Evolutionary conservation across 2,888 invertebrate species (phyloP), one percentile per base, ranked within the genome.

Genomic region (Erebia ligea): DNA sequence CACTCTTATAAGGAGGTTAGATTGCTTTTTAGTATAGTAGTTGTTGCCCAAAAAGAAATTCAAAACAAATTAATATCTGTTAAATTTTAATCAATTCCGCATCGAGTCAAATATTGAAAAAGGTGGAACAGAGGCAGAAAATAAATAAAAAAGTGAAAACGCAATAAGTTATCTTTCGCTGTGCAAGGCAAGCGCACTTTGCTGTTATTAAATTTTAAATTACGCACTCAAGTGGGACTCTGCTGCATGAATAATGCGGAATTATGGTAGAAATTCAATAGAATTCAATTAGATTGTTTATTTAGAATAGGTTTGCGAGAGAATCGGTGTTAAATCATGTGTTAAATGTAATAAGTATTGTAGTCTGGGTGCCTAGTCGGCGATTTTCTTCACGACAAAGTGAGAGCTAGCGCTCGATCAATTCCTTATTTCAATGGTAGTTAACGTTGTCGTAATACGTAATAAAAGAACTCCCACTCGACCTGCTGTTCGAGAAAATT

Each of bases 161-260:
- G 74, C 74, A 74, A 74, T 74, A 74, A 74, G 70, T 74, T 72
- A 74, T 74, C 74, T 74, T 74, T 72, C 68, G 72, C 72, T 74
- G 72, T 69, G 68, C 70, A 70, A 72, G 71, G 74, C 72, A 70
- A 68, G 74, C 73, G 70, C 76, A 75, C 75, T 77, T 78, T 75
- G 70, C 73, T 75, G 75, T 76, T 77, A 77, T 75, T 77, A 73
- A 77, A 79, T 81, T 82, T 81, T 80, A 82, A 82, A 81, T 81
- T 80, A 82, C 84, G 79, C 79, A 71, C 79, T 77, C 76, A 84
- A 84, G 78, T 84, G 76, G 85, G 80, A 76, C 86, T 83, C 73
- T 77, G 77, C 81, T 83, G 86, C 74, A 86, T 86, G 87, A 83
- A 87, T 87, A 86, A 86, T 80, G 81, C 78, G 78, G 76, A 73